Conservation (phyloP, 2,113 vertebrate genomes). For the Hirundichthys speculiger region DNA sequence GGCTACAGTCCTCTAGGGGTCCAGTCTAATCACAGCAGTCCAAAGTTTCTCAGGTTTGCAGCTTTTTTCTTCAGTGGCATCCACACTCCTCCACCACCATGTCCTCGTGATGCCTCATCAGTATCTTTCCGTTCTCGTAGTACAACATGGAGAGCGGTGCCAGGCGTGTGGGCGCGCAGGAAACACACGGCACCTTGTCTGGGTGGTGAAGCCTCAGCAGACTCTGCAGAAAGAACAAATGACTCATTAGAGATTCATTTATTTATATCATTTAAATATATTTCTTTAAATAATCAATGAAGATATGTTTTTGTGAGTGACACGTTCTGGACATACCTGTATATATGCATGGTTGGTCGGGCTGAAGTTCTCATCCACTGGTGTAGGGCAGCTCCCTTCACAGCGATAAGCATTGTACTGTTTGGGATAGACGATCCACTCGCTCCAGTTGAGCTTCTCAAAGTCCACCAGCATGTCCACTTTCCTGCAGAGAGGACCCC, state of each 20-base stretch:
- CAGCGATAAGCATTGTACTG: conserved; percentile 88
- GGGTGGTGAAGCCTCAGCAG: conserved; percentile 86
- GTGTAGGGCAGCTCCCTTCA: conserved; percentile 84
- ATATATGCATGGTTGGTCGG: conserved; percentile 91
- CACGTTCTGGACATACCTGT: conserved; percentile 79
- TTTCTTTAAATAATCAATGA: not conserved
- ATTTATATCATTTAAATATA: not conserved
- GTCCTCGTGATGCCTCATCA: conserved; percentile 84
- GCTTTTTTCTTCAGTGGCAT: conserved; percentile 81
- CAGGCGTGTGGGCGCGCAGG: conserved; percentile 84
- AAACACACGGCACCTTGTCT: conserved; percentile 79
- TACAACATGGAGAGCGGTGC: conserved; percentile 87
- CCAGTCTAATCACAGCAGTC: not conserved
- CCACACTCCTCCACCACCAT: conserved; percentile 89
- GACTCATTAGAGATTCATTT: too few species aligned
- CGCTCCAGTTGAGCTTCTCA: conserved; percentile 85
- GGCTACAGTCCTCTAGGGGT: not conserved
- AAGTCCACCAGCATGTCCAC: conserved; percentile 91
- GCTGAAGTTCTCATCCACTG: conserved; percentile 84
- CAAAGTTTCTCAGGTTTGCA: not conserved
- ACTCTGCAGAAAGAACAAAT: conserved; percentile 77
- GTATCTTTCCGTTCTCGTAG: conserved; percentile 82
- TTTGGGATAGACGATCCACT: conserved; percentile 88
- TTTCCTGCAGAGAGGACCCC: conserved; percentile 75
- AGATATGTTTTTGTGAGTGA: not conserved